Evolutionary conservation across 2,888 invertebrate species (phyloP).

Genomic region (Mellilla xanthometata): DNA sequence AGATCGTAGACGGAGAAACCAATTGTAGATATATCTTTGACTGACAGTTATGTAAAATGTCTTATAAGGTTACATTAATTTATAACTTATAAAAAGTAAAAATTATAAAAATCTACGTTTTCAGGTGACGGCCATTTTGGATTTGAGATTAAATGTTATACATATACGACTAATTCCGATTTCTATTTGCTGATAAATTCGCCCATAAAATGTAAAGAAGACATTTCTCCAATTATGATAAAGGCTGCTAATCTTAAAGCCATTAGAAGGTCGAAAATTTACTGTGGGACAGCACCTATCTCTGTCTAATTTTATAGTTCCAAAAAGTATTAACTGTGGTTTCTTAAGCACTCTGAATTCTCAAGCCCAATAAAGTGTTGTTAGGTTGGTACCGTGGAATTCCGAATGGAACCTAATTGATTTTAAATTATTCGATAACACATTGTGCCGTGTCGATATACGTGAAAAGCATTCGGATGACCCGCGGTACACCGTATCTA

Average conservation of each 20-base stretch:
- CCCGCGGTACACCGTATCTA: conserved; percentile 37
- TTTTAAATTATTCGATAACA: conserved; percentile 55
- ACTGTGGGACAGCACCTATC: conserved; percentile 9
- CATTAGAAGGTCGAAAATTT: conserved; percentile 5
- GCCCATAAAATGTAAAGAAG: neutral
- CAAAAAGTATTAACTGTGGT: conserved; percentile 16
- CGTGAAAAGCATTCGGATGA: conserved; percentile 51
- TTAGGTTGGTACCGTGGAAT: conserved; percentile 41
- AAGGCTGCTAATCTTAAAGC: neutral
- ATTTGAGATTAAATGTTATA: no score
- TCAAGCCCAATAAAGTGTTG: conserved; percentile 31
- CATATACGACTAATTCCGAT: no score
- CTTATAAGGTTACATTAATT: no score
- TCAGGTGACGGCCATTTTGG: no score
- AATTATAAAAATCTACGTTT: no score
- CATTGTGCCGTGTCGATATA: conserved; percentile 44
- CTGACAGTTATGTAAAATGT: no score
- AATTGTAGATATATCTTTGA: no score
- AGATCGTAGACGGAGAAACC: no score
- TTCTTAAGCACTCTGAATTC: conserved; percentile 32
- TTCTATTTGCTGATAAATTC: no score
- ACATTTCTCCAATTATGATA: conserved; percentile 1
- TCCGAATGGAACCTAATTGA: conserved; percentile 52
- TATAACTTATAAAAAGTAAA: no score
- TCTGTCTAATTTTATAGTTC: conserved; percentile 12